Percentiles rank a stretch among this genome's conserved stretches.
Conservation (phyloP, 2,888 invertebrate species). For the Copidosoma aretas region DNA sequence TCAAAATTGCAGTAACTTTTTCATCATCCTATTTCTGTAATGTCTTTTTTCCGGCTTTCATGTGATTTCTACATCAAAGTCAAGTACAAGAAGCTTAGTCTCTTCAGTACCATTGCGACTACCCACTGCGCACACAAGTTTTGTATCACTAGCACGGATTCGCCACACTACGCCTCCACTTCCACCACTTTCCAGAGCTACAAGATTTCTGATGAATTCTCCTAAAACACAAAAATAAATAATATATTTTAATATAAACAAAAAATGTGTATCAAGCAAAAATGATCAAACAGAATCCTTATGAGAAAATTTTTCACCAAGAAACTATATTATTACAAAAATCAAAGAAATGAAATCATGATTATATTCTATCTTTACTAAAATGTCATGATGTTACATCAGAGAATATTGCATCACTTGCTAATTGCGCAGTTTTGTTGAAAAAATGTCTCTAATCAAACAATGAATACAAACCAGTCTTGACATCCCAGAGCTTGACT, state of each 20-base stretch:
- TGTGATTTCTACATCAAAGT: slow-evolving; percentile 86
- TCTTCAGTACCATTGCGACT: slow-evolving; percentile 99
- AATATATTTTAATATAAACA: neutral
- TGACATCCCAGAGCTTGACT: slow-evolving; percentile 98
- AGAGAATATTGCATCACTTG: neutral
- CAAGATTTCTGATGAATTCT: slow-evolving; percentile 94
- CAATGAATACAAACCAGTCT: slow-evolving; percentile 70
- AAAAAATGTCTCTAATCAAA: slow-evolving; percentile 10
- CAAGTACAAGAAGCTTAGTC: slow-evolving; percentile 95
- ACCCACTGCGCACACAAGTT: slow-evolving; percentile 97
- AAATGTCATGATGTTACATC: neutral
- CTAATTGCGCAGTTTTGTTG: neutral
- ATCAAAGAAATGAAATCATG: too few relatives aligned
- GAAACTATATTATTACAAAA: neutral
- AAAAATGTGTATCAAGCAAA: too few relatives aligned
- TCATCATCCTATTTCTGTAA: slow-evolving; percentile 21
- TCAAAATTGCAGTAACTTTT: slow-evolving; percentile 26
- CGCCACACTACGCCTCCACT: slow-evolving; percentile 99
- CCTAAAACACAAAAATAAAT: slow-evolving; percentile 56
- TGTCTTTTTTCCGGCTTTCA: slow-evolving; percentile 45
- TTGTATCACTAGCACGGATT: slow-evolving; percentile 92
- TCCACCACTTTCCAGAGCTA: slow-evolving; percentile 91
- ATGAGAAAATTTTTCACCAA: neutral
- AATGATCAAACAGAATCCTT: too few relatives aligned
- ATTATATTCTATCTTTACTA: neutral